phyloP scores from a whole-genome alignment of 2,113 vertebrate species.

The Passer montanus region DNA sequence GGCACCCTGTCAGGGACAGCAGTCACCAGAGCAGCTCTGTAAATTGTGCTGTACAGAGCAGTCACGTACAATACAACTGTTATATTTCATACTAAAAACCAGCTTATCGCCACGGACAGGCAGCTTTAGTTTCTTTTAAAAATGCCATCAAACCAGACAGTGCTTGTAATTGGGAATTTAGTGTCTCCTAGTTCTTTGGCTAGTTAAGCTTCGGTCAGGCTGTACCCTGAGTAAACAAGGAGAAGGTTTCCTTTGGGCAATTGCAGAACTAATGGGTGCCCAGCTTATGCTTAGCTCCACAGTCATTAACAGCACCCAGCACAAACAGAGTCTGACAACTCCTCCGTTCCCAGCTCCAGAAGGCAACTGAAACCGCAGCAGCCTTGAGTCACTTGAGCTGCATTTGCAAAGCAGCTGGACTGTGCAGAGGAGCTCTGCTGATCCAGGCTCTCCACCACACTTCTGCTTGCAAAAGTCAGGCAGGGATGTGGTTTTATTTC shows the following conservation, averaged over 20 bases:
- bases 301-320: neutral
- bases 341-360: neutral
- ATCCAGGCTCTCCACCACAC: neutral
- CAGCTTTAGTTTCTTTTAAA: neutral
- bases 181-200: neutral
- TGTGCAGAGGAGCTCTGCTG: neutral
- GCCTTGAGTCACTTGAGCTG: neutral
- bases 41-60: neutral
- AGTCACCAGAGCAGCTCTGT: neutral
- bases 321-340: neutral
- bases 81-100: neutral
- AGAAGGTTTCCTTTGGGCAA: neutral
- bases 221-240: neutral
- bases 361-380: neutral
- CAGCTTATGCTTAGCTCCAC: neutral
- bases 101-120: neutral
- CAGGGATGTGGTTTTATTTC: neutral
- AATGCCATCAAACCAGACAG: neutral
- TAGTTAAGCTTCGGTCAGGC: neutral
- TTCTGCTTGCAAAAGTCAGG: neutral
- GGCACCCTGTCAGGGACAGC: neutral
- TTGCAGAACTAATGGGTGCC: neutral
- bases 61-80: neutral
- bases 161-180: neutral
- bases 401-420: neutral